Conservation (phyloP, 1,140 invertebrate genomes). For the Oncopodura yosiiana region DNA sequence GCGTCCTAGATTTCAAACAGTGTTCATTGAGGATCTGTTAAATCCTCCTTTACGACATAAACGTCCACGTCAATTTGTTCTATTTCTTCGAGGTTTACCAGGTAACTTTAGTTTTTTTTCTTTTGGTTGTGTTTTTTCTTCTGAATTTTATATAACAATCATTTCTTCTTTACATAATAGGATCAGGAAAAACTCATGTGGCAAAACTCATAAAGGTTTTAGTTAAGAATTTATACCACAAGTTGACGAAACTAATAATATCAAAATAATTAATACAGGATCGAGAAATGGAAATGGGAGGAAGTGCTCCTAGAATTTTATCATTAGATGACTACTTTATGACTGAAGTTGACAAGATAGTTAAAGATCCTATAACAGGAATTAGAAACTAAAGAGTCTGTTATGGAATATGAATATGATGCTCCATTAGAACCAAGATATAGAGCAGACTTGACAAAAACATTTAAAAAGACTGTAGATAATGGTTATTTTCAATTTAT, state of each 20-base stretch:
- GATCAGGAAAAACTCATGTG: conserved; percentile 79
- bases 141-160: too few relatives aligned
- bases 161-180: too few relatives aligned
- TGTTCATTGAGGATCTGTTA: conserved; percentile 72
- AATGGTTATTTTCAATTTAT: conserved; percentile 89
- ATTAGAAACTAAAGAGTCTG: conserved; percentile 50
- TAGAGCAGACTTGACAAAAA: conserved; percentile 68
- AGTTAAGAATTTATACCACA: background rate
- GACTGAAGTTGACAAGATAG: conserved; percentile 72
- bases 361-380: conserved; percentile 65
- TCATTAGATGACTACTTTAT: conserved; percentile 95
- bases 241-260: background rate
- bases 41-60: conserved; percentile 58
- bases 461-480: conserved; percentile 82
- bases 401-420: conserved; percentile 87
- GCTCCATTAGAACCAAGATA: conserved; percentile 71
- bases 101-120: too few relatives aligned
- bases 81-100: conserved; percentile 79
- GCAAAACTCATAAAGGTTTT: conserved; percentile 73
- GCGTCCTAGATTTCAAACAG: conserved; percentile 27
- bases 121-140: too few relatives aligned
- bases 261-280: conserved; percentile 46
- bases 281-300: conserved; percentile 62
- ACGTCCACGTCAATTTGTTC: conserved; percentile 70
- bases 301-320: conserved; percentile 73